Evolutionary conservation across 2,113 vertebrate species (phyloP).

Genomic region (Anarhynchus alexandrinus): DNA sequence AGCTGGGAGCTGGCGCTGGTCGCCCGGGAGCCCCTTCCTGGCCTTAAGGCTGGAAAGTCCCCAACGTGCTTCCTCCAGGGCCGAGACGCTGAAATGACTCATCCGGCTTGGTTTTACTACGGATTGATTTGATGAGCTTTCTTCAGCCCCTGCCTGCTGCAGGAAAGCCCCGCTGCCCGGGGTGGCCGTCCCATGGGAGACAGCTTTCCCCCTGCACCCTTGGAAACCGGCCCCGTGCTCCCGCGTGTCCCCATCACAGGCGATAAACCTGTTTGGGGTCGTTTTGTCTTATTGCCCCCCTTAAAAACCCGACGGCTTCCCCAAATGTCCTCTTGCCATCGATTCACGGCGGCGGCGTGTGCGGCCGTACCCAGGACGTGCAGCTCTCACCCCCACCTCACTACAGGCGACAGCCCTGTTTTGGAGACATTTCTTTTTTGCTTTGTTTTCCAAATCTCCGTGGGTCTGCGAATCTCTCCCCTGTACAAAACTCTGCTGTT

Average conservation of each 20-base stretch:
- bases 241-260: rapidly evolving
- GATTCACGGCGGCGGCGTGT: rapidly evolving
- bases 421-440: not conserved
- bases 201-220: not conserved
- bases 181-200: not conserved
- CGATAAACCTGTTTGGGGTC: not conserved
- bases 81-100: not conserved
- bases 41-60: not conserved
- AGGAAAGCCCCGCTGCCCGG: not conserved
- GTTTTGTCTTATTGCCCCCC: not conserved
- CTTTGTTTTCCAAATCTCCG: not conserved
- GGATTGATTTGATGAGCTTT: not conserved
- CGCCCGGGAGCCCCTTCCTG: not conserved
- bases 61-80: not conserved
- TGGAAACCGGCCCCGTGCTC: not conserved
- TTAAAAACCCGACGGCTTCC: not conserved
- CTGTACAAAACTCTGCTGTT: rapidly evolving
- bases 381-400: not conserved
- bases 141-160: not conserved
- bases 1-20: not conserved
- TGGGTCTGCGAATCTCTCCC: not conserved
- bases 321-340: not conserved
- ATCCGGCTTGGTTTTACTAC: not conserved
- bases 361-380: not conserved
- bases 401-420: not conserved